Conservation (phyloP, 2,797 vertebrate species). For the Bradypus variegatus region DNA sequence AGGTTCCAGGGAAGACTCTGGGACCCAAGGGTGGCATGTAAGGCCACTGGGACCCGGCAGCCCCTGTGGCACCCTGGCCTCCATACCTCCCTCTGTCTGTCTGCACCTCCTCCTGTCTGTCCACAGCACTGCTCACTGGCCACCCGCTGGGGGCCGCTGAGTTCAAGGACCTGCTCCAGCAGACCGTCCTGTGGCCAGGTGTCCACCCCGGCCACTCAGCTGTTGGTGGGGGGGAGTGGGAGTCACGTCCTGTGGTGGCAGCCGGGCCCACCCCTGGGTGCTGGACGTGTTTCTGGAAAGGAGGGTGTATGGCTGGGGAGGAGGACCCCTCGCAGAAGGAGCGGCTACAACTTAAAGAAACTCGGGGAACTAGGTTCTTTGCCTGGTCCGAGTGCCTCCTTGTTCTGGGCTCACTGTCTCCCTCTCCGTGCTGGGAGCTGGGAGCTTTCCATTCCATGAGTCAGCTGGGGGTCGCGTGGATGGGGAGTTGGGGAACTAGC, state of each 20-base stretch:
- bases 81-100: neutral
- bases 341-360: neutral
- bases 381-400: neutral
- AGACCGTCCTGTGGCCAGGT: no score
- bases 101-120: no score
- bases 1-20: neutral
- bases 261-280: neutral
- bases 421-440: neutral
- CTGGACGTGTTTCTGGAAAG: neutral
- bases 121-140: no score
- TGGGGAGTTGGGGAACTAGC: neutral
- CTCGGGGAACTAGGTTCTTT: neutral
- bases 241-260: neutral
- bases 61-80: no score
- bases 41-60: neutral
- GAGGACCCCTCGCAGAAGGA: fast-evolving
- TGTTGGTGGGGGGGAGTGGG: neutral
- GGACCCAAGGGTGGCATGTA: neutral
- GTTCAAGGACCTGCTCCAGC: no score
- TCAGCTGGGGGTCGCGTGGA: no score
- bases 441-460: neutral
- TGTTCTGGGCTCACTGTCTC: neutral
- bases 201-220: neutral
- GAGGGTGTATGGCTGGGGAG: neutral
- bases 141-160: no score